phyloP scores from a whole-genome alignment of 2,888 invertebrate genomes.

The Watsonalla binaria region DNA sequence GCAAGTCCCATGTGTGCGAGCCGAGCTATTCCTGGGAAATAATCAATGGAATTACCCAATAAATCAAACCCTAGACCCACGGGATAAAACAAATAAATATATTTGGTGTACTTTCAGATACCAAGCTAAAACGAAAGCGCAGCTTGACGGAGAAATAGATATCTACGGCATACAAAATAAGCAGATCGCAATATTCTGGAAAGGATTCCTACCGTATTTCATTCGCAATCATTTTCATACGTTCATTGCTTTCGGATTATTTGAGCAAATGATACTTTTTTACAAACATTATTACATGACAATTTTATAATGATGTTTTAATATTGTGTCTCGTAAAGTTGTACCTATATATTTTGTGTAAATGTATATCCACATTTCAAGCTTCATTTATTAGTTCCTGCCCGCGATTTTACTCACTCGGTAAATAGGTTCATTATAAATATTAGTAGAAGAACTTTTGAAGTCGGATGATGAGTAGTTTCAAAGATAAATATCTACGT shows the following conservation, averaged over 20 bases:
- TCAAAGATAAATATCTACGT: too few relatives aligned
- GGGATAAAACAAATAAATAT: neutral
- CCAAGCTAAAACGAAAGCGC: slow-evolving; percentile 26
- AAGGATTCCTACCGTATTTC: slow-evolving; percentile 97
- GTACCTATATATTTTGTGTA: neutral
- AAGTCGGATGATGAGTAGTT: too few relatives aligned
- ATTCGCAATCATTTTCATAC: slow-evolving; percentile 95
- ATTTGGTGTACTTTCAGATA: slow-evolving; percentile 25
- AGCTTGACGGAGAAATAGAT: slow-evolving; percentile 82
- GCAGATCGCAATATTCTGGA: slow-evolving; percentile 94
- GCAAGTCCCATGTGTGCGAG: too few relatives aligned
- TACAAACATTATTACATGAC: slow-evolving; percentile 55
- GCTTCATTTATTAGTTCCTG: too few relatives aligned
- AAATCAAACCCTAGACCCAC: too few relatives aligned
- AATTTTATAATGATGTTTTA: neutral
- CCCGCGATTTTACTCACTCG: too few relatives aligned
- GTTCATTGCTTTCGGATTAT: slow-evolving; percentile 93
- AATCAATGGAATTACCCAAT: too few relatives aligned
- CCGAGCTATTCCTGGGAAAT: too few relatives aligned
- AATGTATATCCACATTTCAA: too few relatives aligned
- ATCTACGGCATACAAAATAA: slow-evolving; percentile 85
- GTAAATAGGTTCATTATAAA: too few relatives aligned
- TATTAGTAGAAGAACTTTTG: too few relatives aligned
- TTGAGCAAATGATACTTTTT: slow-evolving; percentile 89
- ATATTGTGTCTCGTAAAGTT: neutral